Evolutionary conservation across 1,140 invertebrate genomes (phyloP), one percentile per base, ranked within the genome.

Genomic region (Amyelois transitella): DNA sequence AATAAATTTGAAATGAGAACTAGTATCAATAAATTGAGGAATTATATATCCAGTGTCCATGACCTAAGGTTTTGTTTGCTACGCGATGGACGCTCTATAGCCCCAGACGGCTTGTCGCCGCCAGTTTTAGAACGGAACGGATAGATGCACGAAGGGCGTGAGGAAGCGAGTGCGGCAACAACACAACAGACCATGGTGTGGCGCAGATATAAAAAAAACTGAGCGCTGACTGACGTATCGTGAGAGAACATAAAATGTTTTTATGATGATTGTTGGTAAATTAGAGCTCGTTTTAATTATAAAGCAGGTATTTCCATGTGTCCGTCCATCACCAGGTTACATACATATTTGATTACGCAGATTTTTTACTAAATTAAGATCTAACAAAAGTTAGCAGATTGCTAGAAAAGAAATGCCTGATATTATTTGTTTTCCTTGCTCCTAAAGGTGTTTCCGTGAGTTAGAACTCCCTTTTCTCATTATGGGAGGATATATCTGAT

Each of bases 101-200:
- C 60, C 77, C 74, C 83, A 86, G 83, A 86, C 83, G 71, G 83
- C 81, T 74, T 85, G 83, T 86, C 83, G 83, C 83, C 83, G 68
- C 69, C 65, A 55, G 54, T 62, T 60, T 49, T 43, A 45, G 66
- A 81, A 58, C 57, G 22, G 71, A 80, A 85, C 58, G 64, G 58
- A 57, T 43, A 47, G 43, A 74, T 54, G 22, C 32, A 62, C 56
- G 50, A 69, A 51, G 19, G 20, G 47, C 21, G 59, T 52, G 75
- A 47, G 62, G 32, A 64, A 86, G 60, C 51, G 68, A 71, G 78
- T 78, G 43, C 45, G 64, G 14, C 24, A 45, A 38, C 32, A 38
- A 38, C n/a, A 53, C 52, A 22, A 51, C 52, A 24, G 51, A 69
- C 68, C 62, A 77, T 77, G 71, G 69, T 60, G 72, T 77, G 71